Evolutionary conservation across 2,888 invertebrate species (phyloP), one percentile per base, ranked within the genome.

Genomic region (Drosophila fungiperda): DNA sequence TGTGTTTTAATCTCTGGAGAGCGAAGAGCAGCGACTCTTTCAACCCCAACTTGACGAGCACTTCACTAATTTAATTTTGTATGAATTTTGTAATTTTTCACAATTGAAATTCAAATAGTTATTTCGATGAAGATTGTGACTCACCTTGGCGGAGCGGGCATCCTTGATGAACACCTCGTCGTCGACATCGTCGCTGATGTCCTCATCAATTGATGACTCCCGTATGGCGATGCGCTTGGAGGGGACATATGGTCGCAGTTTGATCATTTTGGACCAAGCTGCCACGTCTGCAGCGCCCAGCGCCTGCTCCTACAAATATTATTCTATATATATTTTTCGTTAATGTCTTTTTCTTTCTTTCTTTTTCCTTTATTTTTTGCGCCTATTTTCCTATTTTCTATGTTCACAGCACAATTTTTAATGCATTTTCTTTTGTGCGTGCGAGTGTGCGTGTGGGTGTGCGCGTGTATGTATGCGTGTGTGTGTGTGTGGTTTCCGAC

Each of bases 121-220:
- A 6, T 15, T 20, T 2, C 20, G 9, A 29, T 32, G 26, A 26
- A 9, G 8, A 2, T 7, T 52, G 23, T 53, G 53, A 65, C 68
- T 78, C 53, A 94, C 94, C 92, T 95, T 95, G 54, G 95, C 95
- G 81, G 95, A 95, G 90, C 95, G 95, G 23, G 96, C 96, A 93
- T 96, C 96, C 73, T 96, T 94, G 79, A 96, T 96, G 90, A 96
- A 96, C 23, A 96, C 96, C 91, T 96, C 96, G 91, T 96, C 96
- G 85, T 96, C 96, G 17, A 96, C 95, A 92, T 96, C 96, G 84
- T 96, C 96, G 81, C 96, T 94, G 76, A 95, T 95, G 76, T 96
- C 96, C 80, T 96, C 96, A 84, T 96, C 96, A 73, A 95, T 94
- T 83, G 95, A 84, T 9, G 89, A 96, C 91, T 96, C 96, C 74